These are phyloP conservation scores for Heliconius eleuchia DNA, from an alignment of 1,140 invertebrate species.

Conservation along the genomic window DNA sequence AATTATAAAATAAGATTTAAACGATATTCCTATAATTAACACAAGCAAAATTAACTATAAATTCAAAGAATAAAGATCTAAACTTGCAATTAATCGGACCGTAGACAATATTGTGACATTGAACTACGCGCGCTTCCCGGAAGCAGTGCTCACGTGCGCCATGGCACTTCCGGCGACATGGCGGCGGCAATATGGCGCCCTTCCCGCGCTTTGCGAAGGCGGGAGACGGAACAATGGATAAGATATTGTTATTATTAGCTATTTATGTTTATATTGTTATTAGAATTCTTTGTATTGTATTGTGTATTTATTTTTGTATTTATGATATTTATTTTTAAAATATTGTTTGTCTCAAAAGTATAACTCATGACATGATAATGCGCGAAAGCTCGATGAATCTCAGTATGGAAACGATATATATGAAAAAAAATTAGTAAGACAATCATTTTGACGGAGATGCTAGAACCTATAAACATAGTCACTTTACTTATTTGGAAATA, in stretches of 20 bases:
- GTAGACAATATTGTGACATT: constrained; percentile 68
- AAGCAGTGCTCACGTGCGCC: constrained; percentile 71
- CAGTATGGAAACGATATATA: too few relatives aligned
- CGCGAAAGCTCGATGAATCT: too few relatives aligned
- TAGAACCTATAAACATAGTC: not conserved
- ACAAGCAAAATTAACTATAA: not conserved
- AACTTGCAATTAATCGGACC: constrained; percentile 39
- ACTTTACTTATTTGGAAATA: too few relatives aligned
- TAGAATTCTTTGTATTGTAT: constrained; percentile 52
- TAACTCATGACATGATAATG: too few relatives aligned
- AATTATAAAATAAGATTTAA: not conserved
- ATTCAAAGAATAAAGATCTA: not conserved
- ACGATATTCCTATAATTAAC: not conserved
- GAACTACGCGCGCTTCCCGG: constrained; percentile 70
- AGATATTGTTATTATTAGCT: constrained; percentile 27
- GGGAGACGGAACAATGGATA: constrained; percentile 25
- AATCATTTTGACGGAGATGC: not conserved
- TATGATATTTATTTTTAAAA: not conserved
- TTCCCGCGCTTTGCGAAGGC: constrained; percentile 57
- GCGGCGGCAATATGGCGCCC: constrained; percentile 71
- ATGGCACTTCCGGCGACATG: constrained; percentile 71
- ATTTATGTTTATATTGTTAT: constrained; percentile 14
- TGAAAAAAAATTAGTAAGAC: not conserved
- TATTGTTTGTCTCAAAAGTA: not conserved
- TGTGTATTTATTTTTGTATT: not conserved